Conservation (phyloP, 2,113 vertebrate species). For the Clarias macrocephalus region DNA sequence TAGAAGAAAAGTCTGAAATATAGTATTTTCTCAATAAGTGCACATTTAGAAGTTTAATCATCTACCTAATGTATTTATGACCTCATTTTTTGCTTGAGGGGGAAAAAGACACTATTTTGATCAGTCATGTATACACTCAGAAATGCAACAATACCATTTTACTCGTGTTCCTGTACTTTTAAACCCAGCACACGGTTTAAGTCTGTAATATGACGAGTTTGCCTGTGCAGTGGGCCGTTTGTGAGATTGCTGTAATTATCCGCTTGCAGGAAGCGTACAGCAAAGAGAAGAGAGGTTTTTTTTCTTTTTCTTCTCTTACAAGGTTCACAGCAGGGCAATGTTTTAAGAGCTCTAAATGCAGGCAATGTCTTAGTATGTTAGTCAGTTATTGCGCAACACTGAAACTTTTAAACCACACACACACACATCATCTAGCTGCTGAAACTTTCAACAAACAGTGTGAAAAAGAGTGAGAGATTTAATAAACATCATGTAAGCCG, state of each 20-base stretch:
- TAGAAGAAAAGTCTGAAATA: background rate
- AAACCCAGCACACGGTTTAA: background rate
- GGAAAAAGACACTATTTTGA: background rate
- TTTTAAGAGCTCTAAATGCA: slow-evolving; percentile 5
- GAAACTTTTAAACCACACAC: background rate
- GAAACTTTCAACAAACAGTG: background rate
- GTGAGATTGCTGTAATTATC: slow-evolving; percentile 33
- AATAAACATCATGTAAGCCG: background rate
- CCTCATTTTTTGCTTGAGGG: background rate
- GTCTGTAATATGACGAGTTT: background rate
- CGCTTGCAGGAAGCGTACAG: slow-evolving; percentile 18
- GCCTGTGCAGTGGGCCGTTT: background rate
- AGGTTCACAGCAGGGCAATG: slow-evolving; percentile 33
- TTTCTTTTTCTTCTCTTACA: background rate
- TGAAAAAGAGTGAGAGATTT: background rate
- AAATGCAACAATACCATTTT: background rate
- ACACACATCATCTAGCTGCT: background rate
- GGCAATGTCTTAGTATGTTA: background rate
- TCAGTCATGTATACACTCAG: background rate
- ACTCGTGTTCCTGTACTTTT: background rate
- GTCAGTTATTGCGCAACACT: slow-evolving; percentile 25
- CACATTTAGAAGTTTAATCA: slow-evolving; percentile 7
- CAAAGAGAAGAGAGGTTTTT: slow-evolving; percentile 4
- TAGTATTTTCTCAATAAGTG: background rate
- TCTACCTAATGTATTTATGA: background rate